These are phyloP conservation scores for Camponotus vicinus DNA, from an alignment of 1,140 invertebrate genomes.

Conservation along the genomic window DNA sequence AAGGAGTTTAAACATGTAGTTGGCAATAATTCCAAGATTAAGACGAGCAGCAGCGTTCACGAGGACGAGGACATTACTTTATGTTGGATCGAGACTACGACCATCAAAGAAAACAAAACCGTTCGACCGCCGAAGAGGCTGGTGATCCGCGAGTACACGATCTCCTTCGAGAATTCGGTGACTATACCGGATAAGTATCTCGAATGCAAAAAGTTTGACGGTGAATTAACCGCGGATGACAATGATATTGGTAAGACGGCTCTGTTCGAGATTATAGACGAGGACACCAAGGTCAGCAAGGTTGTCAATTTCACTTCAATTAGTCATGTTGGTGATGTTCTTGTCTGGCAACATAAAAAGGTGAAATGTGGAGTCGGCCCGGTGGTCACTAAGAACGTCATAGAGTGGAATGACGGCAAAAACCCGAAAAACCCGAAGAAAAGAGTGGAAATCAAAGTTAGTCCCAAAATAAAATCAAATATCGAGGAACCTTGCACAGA, in stretches of 20 bases:
- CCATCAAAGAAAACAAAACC: conserved; percentile 72
- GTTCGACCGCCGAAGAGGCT: conserved; percentile 59
- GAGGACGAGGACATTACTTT: conserved; percentile 71
- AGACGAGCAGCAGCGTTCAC: conserved; percentile 62
- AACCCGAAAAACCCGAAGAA: conserved; percentile 62
- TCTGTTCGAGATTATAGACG: conserved; percentile 67
- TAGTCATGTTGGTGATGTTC: conserved; percentile 41
- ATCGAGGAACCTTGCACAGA: conserved; percentile 23
- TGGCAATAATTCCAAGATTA: conserved; percentile 50
- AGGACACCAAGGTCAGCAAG: conserved; percentile 70
- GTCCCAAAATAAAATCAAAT: conserved; percentile 44
- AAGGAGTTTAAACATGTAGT: conserved; percentile 42
- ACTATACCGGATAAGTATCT: conserved; percentile 72
- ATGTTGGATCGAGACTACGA: conserved; percentile 76
- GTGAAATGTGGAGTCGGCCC: conserved; percentile 72
- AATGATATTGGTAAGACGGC: conserved; percentile 44
- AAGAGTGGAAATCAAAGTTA: conserved; percentile 75
- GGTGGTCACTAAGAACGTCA: conserved; percentile 69
- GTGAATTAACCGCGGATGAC: conserved; percentile 60
- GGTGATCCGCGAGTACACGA: conserved; percentile 75
- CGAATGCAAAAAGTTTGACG: conserved; percentile 63
- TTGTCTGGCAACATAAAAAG: conserved; percentile 61
- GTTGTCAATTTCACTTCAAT: conserved; percentile 64
- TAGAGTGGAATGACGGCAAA: conserved; percentile 52
- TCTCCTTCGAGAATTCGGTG: conserved; percentile 76